Base-by-base conservation (phyloP, 2,797 vertebrate genomes). In the Characodon lateralis region DNA sequence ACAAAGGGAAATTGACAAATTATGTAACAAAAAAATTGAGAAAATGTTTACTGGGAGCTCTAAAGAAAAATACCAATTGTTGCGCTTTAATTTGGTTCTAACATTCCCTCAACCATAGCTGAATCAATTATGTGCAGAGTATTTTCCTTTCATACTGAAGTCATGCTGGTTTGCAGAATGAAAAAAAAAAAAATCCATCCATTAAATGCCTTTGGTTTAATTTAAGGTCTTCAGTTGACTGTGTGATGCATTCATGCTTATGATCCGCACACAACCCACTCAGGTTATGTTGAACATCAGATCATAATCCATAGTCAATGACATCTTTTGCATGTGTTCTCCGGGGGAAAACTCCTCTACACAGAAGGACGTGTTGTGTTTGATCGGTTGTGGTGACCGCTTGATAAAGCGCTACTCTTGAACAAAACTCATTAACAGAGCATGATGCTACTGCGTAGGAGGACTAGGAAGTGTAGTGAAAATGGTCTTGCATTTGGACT, bases 121-220 rank as follows among this genome's bases (percentile, higher is more conserved):
- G 80, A 75, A 91, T 92, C 76, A 91, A 91, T 90, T 90, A 93
- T 93, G 93, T 85, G 92, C 87, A 78, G 75, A 58, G 50, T 80
- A 41, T 81, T 81, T 80, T 48, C 74, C 65, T 80, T 79, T 86
- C 73, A 78, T 78, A 78, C 73, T 78, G 77, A 72, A 78, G 78
- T 80, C 55, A 68, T 61, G 81, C 79, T 74, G 65, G 84, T 86
- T 85, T 84, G 68, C 16, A 1, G 75, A 77, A 58, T 81, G 73
- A 83, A 76, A 77, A 79, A 86, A 74, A 41, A 41, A 2, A 66
- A 56, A n/a, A n/a, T 63, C 43, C 13, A 86, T 84, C 82, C 63
- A 51, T 83, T 83, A 83, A 89, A 83, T 61, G 81, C 71, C 72
- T 88, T 83, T 77, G 59, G 71, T 85, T 87, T 76, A 77, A 87